Percentiles rank a stretch among this genome's conserved stretches.
Evolutionary conservation across 2,888 invertebrate species (phyloP).

Genomic region (Philonicus albiceps): DNA sequence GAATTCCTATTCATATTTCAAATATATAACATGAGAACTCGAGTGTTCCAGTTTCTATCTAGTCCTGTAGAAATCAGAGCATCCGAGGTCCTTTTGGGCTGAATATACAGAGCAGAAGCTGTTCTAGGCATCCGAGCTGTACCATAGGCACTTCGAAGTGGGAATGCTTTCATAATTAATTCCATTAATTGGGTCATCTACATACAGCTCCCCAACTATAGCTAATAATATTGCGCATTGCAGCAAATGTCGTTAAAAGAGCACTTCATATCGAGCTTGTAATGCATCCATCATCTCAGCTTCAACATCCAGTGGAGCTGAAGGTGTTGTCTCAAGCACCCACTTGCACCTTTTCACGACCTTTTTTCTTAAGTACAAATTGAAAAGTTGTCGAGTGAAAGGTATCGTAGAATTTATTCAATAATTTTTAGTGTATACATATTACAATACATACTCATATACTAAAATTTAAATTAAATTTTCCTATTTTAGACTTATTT

Average conservation of each 20-base stretch:
- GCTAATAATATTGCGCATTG: background rate
- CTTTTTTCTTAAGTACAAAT: background rate
- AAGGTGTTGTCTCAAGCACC: background rate
- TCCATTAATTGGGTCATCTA: background rate
- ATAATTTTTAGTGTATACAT: background rate
- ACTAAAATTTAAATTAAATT: background rate
- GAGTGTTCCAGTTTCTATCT: background rate
- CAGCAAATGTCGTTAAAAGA: background rate
- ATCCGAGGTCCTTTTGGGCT: background rate
- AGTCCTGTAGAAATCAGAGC: background rate
- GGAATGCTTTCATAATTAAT: background rate
- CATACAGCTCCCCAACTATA: background rate
- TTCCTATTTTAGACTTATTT: background rate
- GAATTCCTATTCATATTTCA: background rate
- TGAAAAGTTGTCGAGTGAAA: background rate
- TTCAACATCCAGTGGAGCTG: background rate
- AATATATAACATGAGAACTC: background rate
- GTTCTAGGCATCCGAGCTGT: background rate
- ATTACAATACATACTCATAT: no score
- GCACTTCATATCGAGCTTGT: background rate
- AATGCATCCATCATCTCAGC: background rate
- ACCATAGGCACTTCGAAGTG: background rate
- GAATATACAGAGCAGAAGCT: background rate
- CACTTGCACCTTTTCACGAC: background rate
- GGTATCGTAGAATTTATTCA: background rate